Evolutionary conservation across 2,113 vertebrate species (phyloP).

Genomic region (Brachirus orientalis): DNA sequence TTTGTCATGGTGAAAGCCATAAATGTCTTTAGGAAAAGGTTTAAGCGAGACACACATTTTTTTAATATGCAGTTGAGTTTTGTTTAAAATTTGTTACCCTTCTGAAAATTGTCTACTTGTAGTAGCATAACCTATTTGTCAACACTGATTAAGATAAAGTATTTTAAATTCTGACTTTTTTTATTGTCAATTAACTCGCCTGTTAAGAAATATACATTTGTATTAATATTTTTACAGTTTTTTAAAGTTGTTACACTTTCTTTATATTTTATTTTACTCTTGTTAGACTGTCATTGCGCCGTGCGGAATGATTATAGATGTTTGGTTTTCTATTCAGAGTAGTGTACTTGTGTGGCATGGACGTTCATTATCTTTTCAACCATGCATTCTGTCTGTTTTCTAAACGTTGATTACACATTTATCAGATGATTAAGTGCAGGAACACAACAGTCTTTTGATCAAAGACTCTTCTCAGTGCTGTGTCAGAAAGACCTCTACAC

Average conservation of each 20-base stretch:
- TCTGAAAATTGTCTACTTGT: slow-evolving; percentile 27
- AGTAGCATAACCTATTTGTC: slow-evolving; percentile 37
- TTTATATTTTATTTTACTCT: slow-evolving; percentile 86
- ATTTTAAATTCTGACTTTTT: slow-evolving; percentile 46
- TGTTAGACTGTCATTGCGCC: slow-evolving; percentile 98
- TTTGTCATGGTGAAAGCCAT: slow-evolving; percentile 22
- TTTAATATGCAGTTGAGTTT: slow-evolving; percentile 35
- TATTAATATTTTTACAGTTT: slow-evolving; percentile 84
- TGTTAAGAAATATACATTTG: slow-evolving; percentile 55
- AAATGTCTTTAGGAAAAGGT: slow-evolving; percentile 7
- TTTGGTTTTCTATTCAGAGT: slow-evolving; percentile 90
- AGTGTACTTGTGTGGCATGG: slow-evolving; percentile 76
- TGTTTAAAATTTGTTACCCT: slow-evolving; percentile 27
- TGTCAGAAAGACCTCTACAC: slow-evolving; percentile 43
- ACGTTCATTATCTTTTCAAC: slow-evolving; percentile 60
- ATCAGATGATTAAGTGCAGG: slow-evolving; percentile 66
- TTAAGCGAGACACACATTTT: not conserved
- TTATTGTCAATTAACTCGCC: slow-evolving; percentile 36
- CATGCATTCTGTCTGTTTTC: slow-evolving; percentile 50
- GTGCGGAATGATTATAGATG: slow-evolving; percentile 95
- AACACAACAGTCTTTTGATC: slow-evolving; percentile 64
- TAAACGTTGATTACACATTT: slow-evolving; percentile 61
- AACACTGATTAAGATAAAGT: slow-evolving; percentile 61
- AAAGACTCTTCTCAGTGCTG: slow-evolving; percentile 51
- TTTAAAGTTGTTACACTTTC: slow-evolving; percentile 70